Conservation (phyloP, 2,797 vertebrate genomes). For the Phataginus tricuspis region DNA sequence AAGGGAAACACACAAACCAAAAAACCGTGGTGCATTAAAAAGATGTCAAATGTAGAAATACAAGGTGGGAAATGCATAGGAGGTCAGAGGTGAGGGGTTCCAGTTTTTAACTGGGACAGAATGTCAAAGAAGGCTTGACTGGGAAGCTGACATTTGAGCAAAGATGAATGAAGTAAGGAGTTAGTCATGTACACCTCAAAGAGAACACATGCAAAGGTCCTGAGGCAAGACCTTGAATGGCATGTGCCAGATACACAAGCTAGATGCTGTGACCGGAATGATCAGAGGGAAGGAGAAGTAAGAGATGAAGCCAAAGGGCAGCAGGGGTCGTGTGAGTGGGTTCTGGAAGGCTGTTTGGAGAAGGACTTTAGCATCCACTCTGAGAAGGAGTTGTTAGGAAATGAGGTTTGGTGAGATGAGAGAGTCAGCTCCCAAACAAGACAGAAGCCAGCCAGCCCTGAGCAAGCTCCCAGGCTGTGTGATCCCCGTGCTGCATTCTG, state of each 20-base stretch:
- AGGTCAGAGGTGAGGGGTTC: neutral
- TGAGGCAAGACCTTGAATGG: neutral
- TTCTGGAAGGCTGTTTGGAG: neutral
- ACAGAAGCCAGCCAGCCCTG: neutral
- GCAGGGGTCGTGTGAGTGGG: neutral
- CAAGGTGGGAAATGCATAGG: neutral
- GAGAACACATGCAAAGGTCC: neutral
- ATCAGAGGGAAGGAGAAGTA: neutral
- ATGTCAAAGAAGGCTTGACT: neutral
- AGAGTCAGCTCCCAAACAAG: neutral
- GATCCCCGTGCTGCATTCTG: neutral
- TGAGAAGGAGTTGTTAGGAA: neutral
- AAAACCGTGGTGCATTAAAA: neutral
- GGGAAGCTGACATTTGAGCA: neutral
- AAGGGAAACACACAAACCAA: neutral
- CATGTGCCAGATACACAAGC: neutral
- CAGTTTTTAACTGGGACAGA: neutral
- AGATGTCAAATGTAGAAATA: neutral
- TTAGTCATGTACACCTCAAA: too few species aligned
- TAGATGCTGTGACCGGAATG: neutral
- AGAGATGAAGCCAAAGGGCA: neutral
- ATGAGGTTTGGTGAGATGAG: neutral
- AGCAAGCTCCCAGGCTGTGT: neutral
- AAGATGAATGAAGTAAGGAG: neutral
- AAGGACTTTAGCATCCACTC: neutral